Base-by-base conservation (phyloP, 2,797 vertebrate genomes). In the Dipus sagitta region DNA sequence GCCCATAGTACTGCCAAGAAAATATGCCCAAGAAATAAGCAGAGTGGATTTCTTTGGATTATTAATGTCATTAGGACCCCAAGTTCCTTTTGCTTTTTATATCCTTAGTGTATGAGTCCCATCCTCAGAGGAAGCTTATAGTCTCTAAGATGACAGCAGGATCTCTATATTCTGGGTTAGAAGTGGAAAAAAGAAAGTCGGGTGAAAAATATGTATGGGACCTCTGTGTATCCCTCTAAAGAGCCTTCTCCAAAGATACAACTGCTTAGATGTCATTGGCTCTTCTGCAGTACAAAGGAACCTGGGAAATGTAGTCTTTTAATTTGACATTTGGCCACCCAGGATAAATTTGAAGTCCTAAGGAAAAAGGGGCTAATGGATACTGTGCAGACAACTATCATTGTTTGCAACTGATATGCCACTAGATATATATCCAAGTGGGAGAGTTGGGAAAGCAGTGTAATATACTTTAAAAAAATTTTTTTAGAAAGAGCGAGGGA, bases 81-180 rank as follows among this genome's bases (percentile, higher is more conserved):
- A 90, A 11, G 12, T 87, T 91, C 24, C n/a, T n/a, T 90, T 91
- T 24, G 86, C 38, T 58, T 94, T 94, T 86, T 64, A 14, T 90
- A 18, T 83, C 32, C 6, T 94, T 83, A 60, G 30, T 62, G 65
- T 67, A 54, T 67, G 9, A 58, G 83, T 91, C 86, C 24, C 18
- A 71, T 58, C 60, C 72, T 86, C 67, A 82, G 77, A 78, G 30
- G 75, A 62, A 71, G 24, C n/a, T 86, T 84, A 34, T 60, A 15
- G 6, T 54, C 7, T 83, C 5, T 72, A 47, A 78, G 20, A 15
- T 90, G 60, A 67, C 60, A 76, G 6, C 38, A 78, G 32, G 38
- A 72, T 4, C 58, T 85, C 28, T 90, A 4, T 88, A 54, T 75
- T 75, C 70, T 9, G 83, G 75, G 12, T 54, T 83, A 71, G 2